Base-by-base conservation (phyloP, 2,113 vertebrate genomes). In the Zapornia atra region DNA sequence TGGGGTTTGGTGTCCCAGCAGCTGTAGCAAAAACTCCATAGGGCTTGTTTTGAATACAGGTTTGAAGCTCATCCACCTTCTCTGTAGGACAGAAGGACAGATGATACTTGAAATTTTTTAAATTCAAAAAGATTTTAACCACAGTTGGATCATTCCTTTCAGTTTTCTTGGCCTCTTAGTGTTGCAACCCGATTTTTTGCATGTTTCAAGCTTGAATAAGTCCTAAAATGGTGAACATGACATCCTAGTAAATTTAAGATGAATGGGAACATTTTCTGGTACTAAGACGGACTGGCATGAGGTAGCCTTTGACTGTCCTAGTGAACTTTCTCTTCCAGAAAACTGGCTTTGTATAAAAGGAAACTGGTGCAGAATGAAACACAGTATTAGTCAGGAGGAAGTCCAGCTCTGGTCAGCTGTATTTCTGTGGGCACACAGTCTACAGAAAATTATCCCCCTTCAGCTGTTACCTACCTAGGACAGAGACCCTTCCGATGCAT, bases 371-470 rank as follows among this genome's bases (percentile, higher is more conserved):
- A 34, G 46, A 64, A 68, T 34, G 79, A 75, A 82, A 1, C 7
- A 77, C 6, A 12, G 8, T 61, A n/a, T 80, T 73, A 84, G 33
- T 75, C 65, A 81, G 51, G 29, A 90, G 56, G 33, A 75, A 69
- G 40, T 54, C 25, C 54, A 71, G 21, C 28, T 77, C 31, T 38
- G 78, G 26, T 44, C 38, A 56, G 24, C 12, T 36, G 17, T 63
- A 24, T 78, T 90, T 88, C 59, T 88, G n/a, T 86, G 44, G 87
- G 42, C 24, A 50, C 0, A 2, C 9, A 68, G 25, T 56, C 68
- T 79, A 57, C 44, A 79, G 24, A 63, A 94, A 91, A 90, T 92
- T 36, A 59, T 48, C 15, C 22, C 36, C 15, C 5, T 85, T 92
- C 34, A 66, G 25, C 33, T 78, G 17, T 71, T 81, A 36, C 42